phyloP scores from a whole-genome alignment of 1,140 invertebrate species.

The Phymastichus coffea region DNA sequence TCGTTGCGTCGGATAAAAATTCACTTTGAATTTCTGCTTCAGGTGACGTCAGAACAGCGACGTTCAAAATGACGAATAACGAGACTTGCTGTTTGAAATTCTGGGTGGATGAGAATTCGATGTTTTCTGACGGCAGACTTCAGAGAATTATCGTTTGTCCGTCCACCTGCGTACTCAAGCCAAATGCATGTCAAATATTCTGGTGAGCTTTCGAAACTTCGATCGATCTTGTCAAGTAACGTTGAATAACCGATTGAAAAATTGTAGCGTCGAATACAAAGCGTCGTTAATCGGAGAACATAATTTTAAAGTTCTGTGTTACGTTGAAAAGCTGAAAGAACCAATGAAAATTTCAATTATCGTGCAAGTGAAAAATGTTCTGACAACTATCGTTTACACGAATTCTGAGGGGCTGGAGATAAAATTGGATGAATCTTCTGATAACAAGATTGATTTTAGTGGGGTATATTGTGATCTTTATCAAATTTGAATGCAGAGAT shows the following conservation, averaged over 20 bases:
- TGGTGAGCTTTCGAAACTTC: slow-evolving; percentile 33
- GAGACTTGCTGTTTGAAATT: slow-evolving; percentile 45
- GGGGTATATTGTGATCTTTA: slow-evolving; percentile 35
- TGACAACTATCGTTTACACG: slow-evolving; percentile 32
- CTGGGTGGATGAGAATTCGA: slow-evolving; percentile 38
- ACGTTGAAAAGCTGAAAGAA: slow-evolving; percentile 45
- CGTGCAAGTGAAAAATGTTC: slow-evolving; percentile 40
- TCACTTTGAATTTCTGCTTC: background rate
- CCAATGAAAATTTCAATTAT: slow-evolving; percentile 43
- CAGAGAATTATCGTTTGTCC: slow-evolving; percentile 46
- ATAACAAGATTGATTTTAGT: slow-evolving; percentile 49
- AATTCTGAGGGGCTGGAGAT: slow-evolving; percentile 27
- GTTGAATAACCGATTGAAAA: no score
- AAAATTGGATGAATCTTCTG: slow-evolving; percentile 33
- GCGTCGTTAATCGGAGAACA: slow-evolving; percentile 41
- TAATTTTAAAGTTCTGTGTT: slow-evolving; percentile 47
- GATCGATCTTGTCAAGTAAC: no score
- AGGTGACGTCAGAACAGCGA: slow-evolving; percentile 4
- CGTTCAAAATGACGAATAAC: slow-evolving; percentile 42
- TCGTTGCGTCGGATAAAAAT: background rate
- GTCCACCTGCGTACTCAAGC: slow-evolving; percentile 39
- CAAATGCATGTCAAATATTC: slow-evolving; percentile 38
- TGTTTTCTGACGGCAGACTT: slow-evolving; percentile 43
- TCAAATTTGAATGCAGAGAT: background rate
- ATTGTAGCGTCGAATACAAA: slow-evolving; percentile 44